Base-by-base conservation (phyloP, 2,797 vertebrate genomes). In the Staurois parvus region DNA sequence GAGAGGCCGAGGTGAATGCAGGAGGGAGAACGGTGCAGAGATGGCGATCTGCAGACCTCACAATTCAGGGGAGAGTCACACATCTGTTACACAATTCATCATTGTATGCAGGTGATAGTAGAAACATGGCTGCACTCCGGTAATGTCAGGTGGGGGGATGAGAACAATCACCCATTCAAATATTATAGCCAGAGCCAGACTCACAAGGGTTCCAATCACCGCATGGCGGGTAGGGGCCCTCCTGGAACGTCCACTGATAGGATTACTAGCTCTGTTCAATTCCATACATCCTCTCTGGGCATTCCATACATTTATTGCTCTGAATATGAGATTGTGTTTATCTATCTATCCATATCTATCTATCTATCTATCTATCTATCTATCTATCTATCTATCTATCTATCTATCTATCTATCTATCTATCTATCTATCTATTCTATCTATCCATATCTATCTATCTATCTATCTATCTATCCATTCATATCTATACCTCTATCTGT, bases 61-160 rank as follows among this genome's bases (percentile, higher is more conserved):
- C 42, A 45, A 45, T 45, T 45, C 42, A 45, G 42, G 2, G 11
- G 42, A 45, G 42, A 45, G 42, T 12, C 67, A 21, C 56, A 59
- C 56, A 59, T 59, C 91, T 89, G 88, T 89, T 90, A 88, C 91
- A 94, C 93, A 93, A 92, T 94, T 91, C 90, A 89, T 12, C 42
- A 45, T 45, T 52, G 17, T 52, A 90, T 89, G 79, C 21, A 40
- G 62, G 89, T 87, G 88, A 89, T 91, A 89, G 88, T 74, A 90
- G 88, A 85, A 83, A 48, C 85, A 83, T 89, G 81, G 82, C 87
- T 87, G 91, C 88, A 90, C 90, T 91, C 88, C 3, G 48, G 12
- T 19, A 15, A 52, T 52, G 17, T 52, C 17, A 19, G 48, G 48
- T 52, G 17, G 13, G 48, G 42, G 10, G 42, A 15, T 45, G 42